phyloP scores from a whole-genome alignment of 2,888 invertebrate genomes.

The Lepidocyrtoides sp. region DNA sequence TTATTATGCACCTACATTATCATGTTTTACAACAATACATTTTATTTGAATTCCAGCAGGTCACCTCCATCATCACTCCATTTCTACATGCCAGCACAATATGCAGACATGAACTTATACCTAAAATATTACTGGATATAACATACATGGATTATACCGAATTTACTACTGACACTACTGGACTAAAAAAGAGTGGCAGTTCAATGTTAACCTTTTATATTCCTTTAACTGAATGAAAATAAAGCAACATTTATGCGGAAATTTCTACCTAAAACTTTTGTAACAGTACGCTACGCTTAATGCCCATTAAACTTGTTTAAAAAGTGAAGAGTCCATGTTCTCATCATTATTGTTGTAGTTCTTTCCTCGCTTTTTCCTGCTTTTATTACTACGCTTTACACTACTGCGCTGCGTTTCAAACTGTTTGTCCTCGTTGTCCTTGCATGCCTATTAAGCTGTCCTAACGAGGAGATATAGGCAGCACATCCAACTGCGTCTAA shows the following conservation, averaged over 20 bases:
- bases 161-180: not conserved
- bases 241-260: no score
- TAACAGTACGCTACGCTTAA: no score
- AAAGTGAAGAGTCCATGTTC: not conserved
- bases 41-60: slow-evolving; percentile 47
- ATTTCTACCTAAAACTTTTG: no score
- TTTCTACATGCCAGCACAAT: not conserved
- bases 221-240: no score
- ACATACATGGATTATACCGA: no score
- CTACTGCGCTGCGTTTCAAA: no score
- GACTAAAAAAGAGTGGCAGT: slow-evolving; percentile 2
- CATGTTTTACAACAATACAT: not conserved
- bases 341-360: no score
- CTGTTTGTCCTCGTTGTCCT: slow-evolving; percentile 65
- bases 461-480: slow-evolving; percentile 14
- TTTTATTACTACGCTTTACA: not conserved
- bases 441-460: slow-evolving; percentile 51
- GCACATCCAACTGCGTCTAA: no score
- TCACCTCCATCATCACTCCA: slow-evolving; percentile 34
- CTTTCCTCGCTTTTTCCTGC: not conserved
- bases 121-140: not conserved
- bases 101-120: not conserved
- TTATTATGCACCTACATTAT: not conserved
- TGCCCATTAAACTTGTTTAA: not conserved
- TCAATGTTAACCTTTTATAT: not conserved